Evolutionary conservation across 2,113 vertebrate genomes (phyloP).

Genomic region (Ginglymostoma cirratum): DNA sequence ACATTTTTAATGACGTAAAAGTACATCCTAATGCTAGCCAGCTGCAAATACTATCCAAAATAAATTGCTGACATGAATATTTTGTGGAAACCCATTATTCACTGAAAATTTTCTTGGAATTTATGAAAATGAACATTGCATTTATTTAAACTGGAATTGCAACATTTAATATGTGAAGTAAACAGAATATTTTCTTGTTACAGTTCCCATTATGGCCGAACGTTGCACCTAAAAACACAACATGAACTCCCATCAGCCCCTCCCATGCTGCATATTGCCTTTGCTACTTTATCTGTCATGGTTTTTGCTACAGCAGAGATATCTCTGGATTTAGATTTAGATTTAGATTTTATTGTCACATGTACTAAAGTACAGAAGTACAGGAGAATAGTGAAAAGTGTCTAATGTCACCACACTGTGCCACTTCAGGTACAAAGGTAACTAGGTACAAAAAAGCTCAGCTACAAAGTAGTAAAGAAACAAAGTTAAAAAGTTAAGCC

Average conservation of each 20-base stretch:
- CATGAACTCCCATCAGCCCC: not conserved
- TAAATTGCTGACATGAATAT: not conserved
- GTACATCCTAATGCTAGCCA: not conserved
- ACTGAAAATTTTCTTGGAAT: not conserved
- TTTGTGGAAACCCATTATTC: not conserved
- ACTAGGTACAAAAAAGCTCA: no score
- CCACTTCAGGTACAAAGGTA: no score
- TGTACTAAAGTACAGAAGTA: no score
- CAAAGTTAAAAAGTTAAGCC: no score
- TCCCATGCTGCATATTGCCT: not conserved
- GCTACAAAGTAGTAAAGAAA: no score
- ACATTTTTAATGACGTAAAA: not conserved
- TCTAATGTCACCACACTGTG: no score
- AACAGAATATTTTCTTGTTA: not conserved
- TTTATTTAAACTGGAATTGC: not conserved
- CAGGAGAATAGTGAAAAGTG: no score
- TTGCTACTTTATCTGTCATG: not conserved
- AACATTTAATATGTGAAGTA: not conserved
- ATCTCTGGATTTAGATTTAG: no score
- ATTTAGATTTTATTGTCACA: no score
- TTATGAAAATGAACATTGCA: not conserved
- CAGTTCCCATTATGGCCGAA: no score
- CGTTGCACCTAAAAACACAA: not conserved
- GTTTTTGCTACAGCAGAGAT: not conserved
- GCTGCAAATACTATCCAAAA: not conserved